These are phyloP conservation scores for Stomatorhinus walkeri DNA, from an alignment of 2,797 vertebrate genomes.

Conservation along the genomic window DNA sequence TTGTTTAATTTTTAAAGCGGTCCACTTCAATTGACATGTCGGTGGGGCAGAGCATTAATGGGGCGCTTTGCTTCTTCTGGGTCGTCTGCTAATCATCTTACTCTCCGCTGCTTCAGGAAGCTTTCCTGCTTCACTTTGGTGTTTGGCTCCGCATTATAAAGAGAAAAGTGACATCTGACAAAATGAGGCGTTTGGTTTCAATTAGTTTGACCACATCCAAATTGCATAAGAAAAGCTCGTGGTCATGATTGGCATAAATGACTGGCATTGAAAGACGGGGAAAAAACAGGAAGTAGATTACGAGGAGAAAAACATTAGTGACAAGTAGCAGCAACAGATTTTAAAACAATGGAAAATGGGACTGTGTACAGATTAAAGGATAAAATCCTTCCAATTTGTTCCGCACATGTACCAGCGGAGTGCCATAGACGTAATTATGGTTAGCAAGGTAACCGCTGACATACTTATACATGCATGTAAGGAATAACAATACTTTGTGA, in stretches of 20 bases:
- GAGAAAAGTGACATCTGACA: neutral
- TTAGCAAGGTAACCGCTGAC: conserved; percentile 35
- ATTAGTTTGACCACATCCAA: neutral
- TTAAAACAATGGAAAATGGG: neutral
- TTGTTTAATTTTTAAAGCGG: conserved; percentile 7
- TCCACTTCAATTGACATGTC: neutral
- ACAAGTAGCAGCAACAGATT: too few species aligned
- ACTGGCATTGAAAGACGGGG: neutral
- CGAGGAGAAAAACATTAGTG: neutral
- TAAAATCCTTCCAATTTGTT: neutral
- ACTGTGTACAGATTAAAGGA: neutral
- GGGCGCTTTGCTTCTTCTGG: neutral
- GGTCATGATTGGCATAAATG: neutral
- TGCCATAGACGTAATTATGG: conserved; percentile 28
- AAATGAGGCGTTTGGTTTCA: neutral
- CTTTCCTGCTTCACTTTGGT: neutral
- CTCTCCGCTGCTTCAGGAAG: neutral
- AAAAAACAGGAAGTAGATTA: neutral
- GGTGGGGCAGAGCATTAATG: neutral
- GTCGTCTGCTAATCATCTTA: neutral
- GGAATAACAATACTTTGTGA: conserved; percentile 38
- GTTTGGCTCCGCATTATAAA: neutral
- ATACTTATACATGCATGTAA: conserved; percentile 32
- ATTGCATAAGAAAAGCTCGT: neutral
- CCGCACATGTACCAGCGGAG: neutral